Conservation (phyloP, 2,113 vertebrate genomes). For the Corythornis madagascariensis region DNA sequence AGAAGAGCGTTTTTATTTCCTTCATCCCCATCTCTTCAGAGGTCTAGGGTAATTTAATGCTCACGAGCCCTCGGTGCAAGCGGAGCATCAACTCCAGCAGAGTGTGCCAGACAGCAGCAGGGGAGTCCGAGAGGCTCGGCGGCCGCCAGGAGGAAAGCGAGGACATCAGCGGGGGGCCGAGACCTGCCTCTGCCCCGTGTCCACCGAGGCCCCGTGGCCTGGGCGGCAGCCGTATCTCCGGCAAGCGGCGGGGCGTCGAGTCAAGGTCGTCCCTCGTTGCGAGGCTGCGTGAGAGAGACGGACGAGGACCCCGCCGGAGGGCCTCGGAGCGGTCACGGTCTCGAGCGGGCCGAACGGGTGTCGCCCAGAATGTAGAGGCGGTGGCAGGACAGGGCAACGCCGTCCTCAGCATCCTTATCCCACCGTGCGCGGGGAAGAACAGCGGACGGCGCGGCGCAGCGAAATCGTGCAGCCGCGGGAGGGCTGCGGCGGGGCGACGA, state of each 20-base stretch:
- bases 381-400: neutral
- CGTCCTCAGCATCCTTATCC: neutral
- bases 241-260: neutral
- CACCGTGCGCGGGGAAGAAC: neutral
- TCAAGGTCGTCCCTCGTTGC: neutral
- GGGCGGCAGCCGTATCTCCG: neutral
- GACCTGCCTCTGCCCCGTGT: neutral
- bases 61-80: neutral
- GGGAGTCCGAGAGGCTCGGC: neutral
- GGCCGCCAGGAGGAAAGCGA: neutral
- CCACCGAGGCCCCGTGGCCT: too few species aligned
- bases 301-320: neutral
- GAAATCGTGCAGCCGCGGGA: neutral
- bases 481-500: conserved; percentile 23
- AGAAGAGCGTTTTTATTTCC: neutral
- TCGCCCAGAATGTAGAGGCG: neutral
- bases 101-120: neutral
- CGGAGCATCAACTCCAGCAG: neutral
- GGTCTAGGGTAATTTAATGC: neutral
- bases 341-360: neutral
- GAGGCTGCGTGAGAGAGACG: neutral
- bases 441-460: neutral
- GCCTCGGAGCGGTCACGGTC: too few species aligned
- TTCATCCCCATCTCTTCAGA: neutral
- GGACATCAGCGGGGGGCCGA: neutral